Evolutionary conservation across 2,888 invertebrate genomes (phyloP).

Genomic region (Dexiosoma caninum): DNA sequence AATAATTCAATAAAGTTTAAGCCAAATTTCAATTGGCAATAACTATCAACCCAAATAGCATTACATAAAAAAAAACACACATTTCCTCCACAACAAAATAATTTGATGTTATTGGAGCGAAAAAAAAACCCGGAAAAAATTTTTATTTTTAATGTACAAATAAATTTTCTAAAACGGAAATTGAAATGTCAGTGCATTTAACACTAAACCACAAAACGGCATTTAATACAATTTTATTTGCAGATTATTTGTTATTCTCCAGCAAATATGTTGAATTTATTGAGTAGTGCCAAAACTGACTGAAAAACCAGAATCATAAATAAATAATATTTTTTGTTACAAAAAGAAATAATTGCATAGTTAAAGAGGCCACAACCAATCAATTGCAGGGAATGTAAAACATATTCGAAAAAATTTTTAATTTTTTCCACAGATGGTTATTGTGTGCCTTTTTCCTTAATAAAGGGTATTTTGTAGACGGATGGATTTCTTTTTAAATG

Average conservation of each 20-base stretch:
- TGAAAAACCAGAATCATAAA: conserved; percentile 36
- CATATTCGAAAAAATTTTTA: too few species aligned
- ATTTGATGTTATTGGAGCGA: conserved; percentile 41
- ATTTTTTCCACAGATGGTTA: too few species aligned
- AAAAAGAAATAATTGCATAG: not conserved
- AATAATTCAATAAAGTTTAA: not conserved
- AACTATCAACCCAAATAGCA: conserved; percentile 16
- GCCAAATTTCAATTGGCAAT: conserved; percentile 13
- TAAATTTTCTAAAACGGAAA: conserved; percentile 59
- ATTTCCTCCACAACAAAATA: conserved; percentile 3
- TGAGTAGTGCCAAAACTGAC: not conserved
- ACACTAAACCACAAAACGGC: conserved; percentile 55
- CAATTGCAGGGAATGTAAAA: too few species aligned
- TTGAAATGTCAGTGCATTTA: conserved; percentile 62
- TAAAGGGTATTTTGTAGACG: too few species aligned
- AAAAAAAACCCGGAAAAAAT: conserved; percentile 3
- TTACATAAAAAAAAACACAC: not conserved
- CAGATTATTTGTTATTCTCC: conserved; percentile 33
- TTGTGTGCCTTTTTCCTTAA: too few species aligned
- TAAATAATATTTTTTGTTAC: too few species aligned
- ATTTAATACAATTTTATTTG: conserved; percentile 48
- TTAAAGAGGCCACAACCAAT: too few species aligned
- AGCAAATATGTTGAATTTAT: not conserved
- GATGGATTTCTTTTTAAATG: too few species aligned
- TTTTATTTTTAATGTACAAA: too few species aligned